These are phyloP conservation scores for Drosophila santomea DNA, from an alignment of 1,140 invertebrate species.

Conservation along the genomic window DNA sequence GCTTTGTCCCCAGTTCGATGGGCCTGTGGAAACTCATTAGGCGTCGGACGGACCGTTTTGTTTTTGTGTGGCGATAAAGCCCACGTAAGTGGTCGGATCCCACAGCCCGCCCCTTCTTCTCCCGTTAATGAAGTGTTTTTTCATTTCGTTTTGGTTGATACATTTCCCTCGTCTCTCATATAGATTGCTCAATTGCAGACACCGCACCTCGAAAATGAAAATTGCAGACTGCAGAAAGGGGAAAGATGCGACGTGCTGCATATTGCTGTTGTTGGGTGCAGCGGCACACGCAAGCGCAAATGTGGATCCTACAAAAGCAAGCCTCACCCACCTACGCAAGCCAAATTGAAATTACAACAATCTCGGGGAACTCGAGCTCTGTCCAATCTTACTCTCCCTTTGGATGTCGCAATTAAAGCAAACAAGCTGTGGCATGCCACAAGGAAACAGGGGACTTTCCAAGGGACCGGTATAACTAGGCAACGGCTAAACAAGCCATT, in stretches of 20 bases:
- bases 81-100: conserved; percentile 48
- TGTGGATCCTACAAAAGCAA: conserved; percentile 34
- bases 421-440: conserved; percentile 51
- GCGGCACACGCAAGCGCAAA: conserved; percentile 36
- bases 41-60: conserved; percentile 59
- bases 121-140: conserved; percentile 75
- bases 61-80: conserved; percentile 54
- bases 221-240: conserved; percentile 4
- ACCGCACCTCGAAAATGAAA: conserved; percentile 65
- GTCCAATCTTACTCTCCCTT: conserved; percentile 6
- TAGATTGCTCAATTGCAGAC: conserved; percentile 77
- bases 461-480: conserved; percentile 2
- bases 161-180: conserved; percentile 31
- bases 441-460: background rate
- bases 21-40: conserved; percentile 65
- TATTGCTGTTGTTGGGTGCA: conserved; percentile 42
- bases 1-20: conserved; percentile 11
- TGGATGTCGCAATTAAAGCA: conserved; percentile 68
- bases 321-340: conserved; percentile 44
- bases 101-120: background rate
- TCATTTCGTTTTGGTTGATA: conserved; percentile 52
- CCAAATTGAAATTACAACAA: conserved; percentile 40
- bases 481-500: conserved; percentile 60
- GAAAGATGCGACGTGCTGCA: conserved; percentile 30
- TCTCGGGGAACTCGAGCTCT: background rate